Conservation (phyloP, 1,140 invertebrate species). For the Nephotettix cincticeps region DNA sequence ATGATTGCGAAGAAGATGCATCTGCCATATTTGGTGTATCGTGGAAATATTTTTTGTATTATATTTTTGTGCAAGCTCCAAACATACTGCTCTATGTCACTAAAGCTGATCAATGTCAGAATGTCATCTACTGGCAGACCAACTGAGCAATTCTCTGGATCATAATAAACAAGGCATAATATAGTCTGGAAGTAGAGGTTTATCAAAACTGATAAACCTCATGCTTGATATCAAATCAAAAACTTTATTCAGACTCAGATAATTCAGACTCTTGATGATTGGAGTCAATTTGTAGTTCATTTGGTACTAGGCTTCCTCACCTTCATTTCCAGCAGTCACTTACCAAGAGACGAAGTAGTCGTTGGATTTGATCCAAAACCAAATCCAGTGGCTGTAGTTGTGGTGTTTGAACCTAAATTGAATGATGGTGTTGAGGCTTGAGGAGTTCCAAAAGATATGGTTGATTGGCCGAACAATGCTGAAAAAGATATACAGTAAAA, state of each 20-base stretch:
- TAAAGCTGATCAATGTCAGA: too few relatives aligned
- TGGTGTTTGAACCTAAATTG: slow-evolving; percentile 21
- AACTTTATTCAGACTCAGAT: not conserved
- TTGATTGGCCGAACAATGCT: not conserved
- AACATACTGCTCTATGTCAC: too few relatives aligned
- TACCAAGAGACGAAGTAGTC: slow-evolving; percentile 42
- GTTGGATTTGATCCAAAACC: slow-evolving; percentile 47
- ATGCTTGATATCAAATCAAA: not conserved
- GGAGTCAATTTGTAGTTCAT: slow-evolving; percentile 31
- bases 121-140: too few relatives aligned
- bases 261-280: not conserved
- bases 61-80: too few relatives aligned
- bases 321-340: not conserved
- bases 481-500: not conserved
- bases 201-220: not conserved
- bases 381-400: slow-evolving; percentile 45
- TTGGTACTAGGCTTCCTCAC: slow-evolving; percentile 30
- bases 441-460: not conserved
- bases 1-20: too few relatives aligned
- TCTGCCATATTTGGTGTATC: too few relatives aligned
- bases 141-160: too few relatives aligned
- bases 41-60: too few relatives aligned
- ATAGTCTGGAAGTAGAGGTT: not conserved
- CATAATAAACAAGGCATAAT: not conserved
- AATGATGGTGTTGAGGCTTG: slow-evolving; percentile 8